phyloP scores from a whole-genome alignment of 2,888 invertebrate genomes.

The Pinctada fucata region DNA sequence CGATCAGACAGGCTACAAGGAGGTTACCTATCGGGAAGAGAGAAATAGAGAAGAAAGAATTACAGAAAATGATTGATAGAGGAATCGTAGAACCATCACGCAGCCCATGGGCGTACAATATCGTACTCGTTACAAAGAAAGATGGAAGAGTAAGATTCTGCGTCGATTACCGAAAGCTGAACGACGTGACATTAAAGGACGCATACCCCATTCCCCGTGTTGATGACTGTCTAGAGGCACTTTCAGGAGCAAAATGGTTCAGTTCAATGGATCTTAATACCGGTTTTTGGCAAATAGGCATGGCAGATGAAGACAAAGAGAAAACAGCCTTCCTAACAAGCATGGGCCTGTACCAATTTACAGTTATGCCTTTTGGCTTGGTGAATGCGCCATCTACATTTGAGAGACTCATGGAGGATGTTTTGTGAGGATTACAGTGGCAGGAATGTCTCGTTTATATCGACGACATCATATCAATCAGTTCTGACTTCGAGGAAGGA shows the following conservation, averaged over 20 bases:
- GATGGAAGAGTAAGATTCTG: constrained; percentile 48
- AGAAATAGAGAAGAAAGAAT: constrained; percentile 34
- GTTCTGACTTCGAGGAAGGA: not conserved
- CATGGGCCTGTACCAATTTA: constrained; percentile 39
- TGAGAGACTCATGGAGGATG: constrained; percentile 45
- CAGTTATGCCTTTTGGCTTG: constrained; percentile 42
- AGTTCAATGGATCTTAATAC: constrained; percentile 43
- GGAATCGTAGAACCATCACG: constrained; percentile 45
- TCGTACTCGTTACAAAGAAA: no score
- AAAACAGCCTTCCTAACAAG: constrained; percentile 45
- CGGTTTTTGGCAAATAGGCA: constrained; percentile 46
- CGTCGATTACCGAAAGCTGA: constrained; percentile 49
- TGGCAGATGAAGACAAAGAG: constrained; percentile 34
- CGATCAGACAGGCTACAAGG: constrained; percentile 33
- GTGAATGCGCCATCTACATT: constrained; percentile 49
- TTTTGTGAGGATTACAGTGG: constrained; percentile 42
- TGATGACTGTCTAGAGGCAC: no score
- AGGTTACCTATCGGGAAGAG: constrained; percentile 30
- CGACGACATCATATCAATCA: constrained; percentile 8
- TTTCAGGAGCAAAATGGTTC: constrained; percentile 43
- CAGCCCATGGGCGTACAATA: no score
- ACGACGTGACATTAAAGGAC: no score
- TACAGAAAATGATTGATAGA: constrained; percentile 36
- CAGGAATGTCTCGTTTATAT: constrained; percentile 6
- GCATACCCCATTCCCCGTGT: no score